Evolutionary conservation across 2,113 vertebrate genomes (phyloP), one percentile per base, ranked within the genome.

Genomic region (Butastur rufipennis): DNA sequence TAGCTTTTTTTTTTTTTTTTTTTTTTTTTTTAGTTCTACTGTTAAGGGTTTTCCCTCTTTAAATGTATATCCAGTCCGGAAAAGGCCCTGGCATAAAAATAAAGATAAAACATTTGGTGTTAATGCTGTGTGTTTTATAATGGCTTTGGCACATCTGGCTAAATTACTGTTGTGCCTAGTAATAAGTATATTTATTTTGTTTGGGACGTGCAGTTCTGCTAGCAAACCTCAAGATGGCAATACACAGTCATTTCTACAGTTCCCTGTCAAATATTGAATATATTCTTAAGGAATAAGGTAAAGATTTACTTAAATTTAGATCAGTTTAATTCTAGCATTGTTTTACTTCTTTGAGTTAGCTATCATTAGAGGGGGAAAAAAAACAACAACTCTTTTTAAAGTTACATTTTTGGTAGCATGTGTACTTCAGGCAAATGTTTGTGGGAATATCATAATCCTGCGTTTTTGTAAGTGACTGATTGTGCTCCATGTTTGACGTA

Each of bases 141-240:
- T 26, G 72, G 40, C 40, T 87, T 77, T 81, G 52, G 34, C 62
- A 66, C 34, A 53, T 83, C 29, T 48, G 32, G 13, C 66, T 72
- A 34, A 42, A n/a, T 85, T 77, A 23, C 25, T 56, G n/a, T 48
- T 59, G 47, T 7, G 8, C 47, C 11, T 59, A n/a, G 31, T 81
- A 62, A 40, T 42, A 42, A 38, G 29, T 5, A 1, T 2, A 6
- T n/a, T 6, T 7, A 2, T 45, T 61, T 75, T 55, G 38, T 2
- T 63, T 75, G 72, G 59, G 45, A 23, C 6, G 2, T 95, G 96
- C 74, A 88, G 53, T 96, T 93, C 88, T 81, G 42, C 25, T 12
- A 50, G 47, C 11, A 50, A 86, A 45, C 96, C 97, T 94, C 95
- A 81, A 88, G 97, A 77, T 97, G 97, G 97, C 97, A 91, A 73